A percentile compares a stretch with the other conserved stretches of the same genome.
Evolutionary conservation across 1,140 invertebrate species (phyloP).

Genomic region (Ips typographus): DNA sequence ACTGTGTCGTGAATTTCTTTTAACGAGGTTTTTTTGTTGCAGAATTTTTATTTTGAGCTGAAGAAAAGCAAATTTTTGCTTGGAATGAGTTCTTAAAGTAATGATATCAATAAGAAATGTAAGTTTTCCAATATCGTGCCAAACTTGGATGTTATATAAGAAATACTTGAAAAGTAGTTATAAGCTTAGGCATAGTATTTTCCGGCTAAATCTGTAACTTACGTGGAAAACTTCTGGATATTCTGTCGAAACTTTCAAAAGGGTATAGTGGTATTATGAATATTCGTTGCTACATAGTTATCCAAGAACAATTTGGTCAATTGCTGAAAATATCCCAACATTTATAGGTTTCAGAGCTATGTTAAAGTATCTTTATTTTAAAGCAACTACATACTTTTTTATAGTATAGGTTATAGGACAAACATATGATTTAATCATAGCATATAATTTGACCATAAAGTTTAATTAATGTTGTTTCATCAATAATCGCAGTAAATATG

Average conservation of each 20-base stretch:
- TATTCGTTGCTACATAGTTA: not conserved
- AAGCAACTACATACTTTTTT: not conserved
- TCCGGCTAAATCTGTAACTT: slow-evolving; percentile 10
- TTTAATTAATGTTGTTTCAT: not conserved
- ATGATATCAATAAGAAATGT: not conserved
- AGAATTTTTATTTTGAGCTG: no score
- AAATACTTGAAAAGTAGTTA: slow-evolving; percentile 10
- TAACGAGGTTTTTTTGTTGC: no score
- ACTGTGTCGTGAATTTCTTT: not conserved
- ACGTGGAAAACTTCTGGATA: slow-evolving; percentile 8
- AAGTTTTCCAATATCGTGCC: slow-evolving; percentile 6
- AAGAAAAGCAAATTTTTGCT: no score
- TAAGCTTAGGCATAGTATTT: slow-evolving; percentile 8
- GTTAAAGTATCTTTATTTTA: not conserved
- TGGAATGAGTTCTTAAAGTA: no score
- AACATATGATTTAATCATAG: not conserved
- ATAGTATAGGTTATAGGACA: not conserved
- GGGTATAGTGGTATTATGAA: slow-evolving; percentile 1
- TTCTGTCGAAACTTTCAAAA: slow-evolving; percentile 4
- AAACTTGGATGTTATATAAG: slow-evolving; percentile 4
- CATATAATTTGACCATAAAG: not conserved
- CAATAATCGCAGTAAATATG: not conserved
- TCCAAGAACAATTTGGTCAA: not conserved
- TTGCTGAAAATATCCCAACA: not conserved
- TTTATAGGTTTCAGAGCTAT: no score